Conservation (phyloP, 1,140 invertebrate genomes). For the Bilobella aurantiaca region DNA sequence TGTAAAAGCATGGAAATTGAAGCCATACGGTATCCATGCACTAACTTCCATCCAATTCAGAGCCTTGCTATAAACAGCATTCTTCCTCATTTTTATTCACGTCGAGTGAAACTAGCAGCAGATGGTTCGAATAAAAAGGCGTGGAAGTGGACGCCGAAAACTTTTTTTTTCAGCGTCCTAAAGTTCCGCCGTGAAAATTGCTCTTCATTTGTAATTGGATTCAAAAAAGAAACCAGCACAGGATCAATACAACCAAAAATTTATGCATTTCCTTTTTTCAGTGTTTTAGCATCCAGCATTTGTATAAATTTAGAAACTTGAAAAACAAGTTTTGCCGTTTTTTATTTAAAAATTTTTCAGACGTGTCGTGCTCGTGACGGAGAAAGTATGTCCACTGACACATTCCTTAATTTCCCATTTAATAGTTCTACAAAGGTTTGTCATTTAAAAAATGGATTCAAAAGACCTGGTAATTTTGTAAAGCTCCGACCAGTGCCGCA, state of each 20-base stretch:
- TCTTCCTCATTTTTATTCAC: constrained; percentile 3
- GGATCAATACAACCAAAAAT: neutral
- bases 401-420: neutral
- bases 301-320: too few species aligned
- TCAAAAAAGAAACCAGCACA: neutral
- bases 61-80: neutral
- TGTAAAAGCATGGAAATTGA: neutral
- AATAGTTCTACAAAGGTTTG: neutral
- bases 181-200: neutral
- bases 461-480: constrained; percentile 3
- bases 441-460: neutral
- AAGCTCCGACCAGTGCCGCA: neutral
- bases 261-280: too few species aligned
- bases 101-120: neutral
- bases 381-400: too few species aligned
- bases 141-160: neutral
- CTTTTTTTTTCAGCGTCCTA: neutral
- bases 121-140: constrained; percentile 3
- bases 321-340: too few species aligned
- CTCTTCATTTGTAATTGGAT: neutral
- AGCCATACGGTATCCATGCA: neutral
- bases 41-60: neutral
- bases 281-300: too few species aligned
- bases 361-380: too few species aligned
- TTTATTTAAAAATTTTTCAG: too few species aligned